A percentile compares a stretch with the other conserved stretches of the same genome.
phyloP scores from a whole-genome alignment of 2,797 vertebrate genomes.

The Pyrocephalus nanus region DNA sequence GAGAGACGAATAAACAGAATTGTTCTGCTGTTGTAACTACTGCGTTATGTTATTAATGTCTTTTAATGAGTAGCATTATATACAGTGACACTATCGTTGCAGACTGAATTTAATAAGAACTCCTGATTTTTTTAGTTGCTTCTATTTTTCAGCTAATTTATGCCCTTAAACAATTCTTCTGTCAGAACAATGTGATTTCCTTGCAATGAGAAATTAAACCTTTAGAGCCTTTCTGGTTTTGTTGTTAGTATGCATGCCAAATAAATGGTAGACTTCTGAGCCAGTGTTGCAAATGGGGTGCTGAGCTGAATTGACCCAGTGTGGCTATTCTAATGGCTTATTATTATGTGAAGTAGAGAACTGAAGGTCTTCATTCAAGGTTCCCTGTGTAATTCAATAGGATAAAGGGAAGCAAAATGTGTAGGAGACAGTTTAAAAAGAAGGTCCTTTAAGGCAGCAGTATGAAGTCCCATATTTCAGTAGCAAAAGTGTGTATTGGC shows the following conservation, averaged over 20 bases:
- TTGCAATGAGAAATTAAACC: background rate
- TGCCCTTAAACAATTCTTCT: background rate
- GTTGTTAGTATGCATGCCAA: background rate
- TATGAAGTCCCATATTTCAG: background rate
- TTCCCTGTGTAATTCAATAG: background rate
- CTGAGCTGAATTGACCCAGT: background rate
- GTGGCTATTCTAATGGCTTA: background rate
- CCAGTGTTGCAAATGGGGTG: background rate
- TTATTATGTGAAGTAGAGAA: background rate
- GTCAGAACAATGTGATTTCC: background rate
- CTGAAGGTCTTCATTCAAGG: background rate
- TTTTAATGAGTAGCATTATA: constrained; percentile 49
- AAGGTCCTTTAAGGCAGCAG: background rate
- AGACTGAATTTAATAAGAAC: background rate
- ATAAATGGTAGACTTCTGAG: background rate
- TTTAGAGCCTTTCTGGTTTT: background rate
- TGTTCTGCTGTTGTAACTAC: background rate
- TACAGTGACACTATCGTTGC: background rate
- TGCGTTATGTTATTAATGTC: background rate
- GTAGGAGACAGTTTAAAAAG: background rate
- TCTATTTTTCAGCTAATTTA: background rate
- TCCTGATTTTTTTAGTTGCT: constrained; percentile 37
- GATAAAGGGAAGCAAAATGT: background rate
- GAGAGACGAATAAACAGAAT: background rate
- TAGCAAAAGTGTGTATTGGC: background rate